Percentiles rank a stretch among this genome's conserved stretches.
Evolutionary conservation across 2,113 vertebrate species (phyloP).

Genomic region (Archocentrus centrarchus): DNA sequence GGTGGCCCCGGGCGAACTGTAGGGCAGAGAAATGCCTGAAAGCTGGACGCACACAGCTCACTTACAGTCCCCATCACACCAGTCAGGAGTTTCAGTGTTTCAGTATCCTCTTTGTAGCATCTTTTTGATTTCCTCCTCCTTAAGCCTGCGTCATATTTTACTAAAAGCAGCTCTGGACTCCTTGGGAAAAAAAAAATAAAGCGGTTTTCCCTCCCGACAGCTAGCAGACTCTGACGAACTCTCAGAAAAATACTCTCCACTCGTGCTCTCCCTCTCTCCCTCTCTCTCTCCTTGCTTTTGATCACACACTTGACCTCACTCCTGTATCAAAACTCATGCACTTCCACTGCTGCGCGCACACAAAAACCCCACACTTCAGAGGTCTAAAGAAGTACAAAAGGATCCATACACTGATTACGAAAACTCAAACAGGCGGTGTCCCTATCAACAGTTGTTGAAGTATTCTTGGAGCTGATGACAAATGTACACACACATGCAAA

Average conservation of each 20-base stretch:
- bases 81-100: constrained; percentile 23
- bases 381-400: background rate
- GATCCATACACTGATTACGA: background rate
- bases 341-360: background rate
- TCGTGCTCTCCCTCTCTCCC: constrained; percentile 42
- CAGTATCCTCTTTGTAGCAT: constrained; percentile 36
- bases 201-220: constrained; percentile 20
- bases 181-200: background rate
- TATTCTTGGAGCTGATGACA: constrained; percentile 74
- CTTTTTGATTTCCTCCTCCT: background rate
- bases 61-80: constrained; percentile 88
- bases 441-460: constrained; percentile 69
- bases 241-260: constrained; percentile 42
- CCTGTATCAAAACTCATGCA: constrained; percentile 32
- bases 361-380: background rate
- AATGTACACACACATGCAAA: constrained; percentile 53
- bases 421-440: constrained; percentile 26
- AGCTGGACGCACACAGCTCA: constrained; percentile 91
- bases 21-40: constrained; percentile 90
- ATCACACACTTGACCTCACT: constrained; percentile 66
- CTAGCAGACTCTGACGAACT: constrained; percentile 58
- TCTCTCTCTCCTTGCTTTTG: constrained; percentile 44
- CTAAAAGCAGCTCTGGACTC: constrained; percentile 13
- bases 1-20: constrained; percentile 66
- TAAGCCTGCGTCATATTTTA: background rate